These are phyloP conservation scores for Cataglyphis cursor DNA, from an alignment of 2,888 invertebrate genomes.

Conservation along the genomic window DNA sequence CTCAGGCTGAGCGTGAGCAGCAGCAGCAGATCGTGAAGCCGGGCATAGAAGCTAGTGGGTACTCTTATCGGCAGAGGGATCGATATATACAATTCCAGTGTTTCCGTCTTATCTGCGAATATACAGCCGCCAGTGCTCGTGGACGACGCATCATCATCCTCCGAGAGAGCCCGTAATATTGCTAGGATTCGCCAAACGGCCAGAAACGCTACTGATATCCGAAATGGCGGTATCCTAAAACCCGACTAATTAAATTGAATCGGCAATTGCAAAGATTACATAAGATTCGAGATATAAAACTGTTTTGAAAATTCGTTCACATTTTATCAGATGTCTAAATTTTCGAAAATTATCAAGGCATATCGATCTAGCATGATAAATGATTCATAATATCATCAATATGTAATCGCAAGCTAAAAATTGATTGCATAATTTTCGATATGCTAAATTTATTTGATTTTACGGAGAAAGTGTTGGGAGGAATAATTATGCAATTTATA, in stretches of 20 bases:
- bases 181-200: conserved; percentile 11
- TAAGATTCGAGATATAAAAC: neutral
- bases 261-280: neutral
- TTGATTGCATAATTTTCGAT: neutral
- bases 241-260: conserved; percentile 37
- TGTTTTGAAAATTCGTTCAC: neutral
- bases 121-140: conserved; percentile 64
- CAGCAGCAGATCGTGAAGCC: conserved; percentile 69
- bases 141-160: conserved; percentile 35
- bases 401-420: neutral
- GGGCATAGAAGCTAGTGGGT: conserved; percentile 63
- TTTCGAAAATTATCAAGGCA: neutral
- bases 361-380: neutral
- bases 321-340: neutral
- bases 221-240: neutral
- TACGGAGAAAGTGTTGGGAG: neutral
- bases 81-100: conserved; percentile 75
- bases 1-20: conserved; percentile 58
- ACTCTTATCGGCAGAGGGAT: conserved; percentile 72
- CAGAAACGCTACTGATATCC: conserved; percentile 2
- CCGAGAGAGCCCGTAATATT: conserved; percentile 36
- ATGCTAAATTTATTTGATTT: neutral
- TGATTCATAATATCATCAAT: neutral
- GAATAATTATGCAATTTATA: neutral
- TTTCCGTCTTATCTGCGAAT: conserved; percentile 76